Evolutionary conservation across 2,797 vertebrate species (phyloP), one percentile per base, ranked within the genome.

Genomic region (Enteromius trimaculatus): DNA sequence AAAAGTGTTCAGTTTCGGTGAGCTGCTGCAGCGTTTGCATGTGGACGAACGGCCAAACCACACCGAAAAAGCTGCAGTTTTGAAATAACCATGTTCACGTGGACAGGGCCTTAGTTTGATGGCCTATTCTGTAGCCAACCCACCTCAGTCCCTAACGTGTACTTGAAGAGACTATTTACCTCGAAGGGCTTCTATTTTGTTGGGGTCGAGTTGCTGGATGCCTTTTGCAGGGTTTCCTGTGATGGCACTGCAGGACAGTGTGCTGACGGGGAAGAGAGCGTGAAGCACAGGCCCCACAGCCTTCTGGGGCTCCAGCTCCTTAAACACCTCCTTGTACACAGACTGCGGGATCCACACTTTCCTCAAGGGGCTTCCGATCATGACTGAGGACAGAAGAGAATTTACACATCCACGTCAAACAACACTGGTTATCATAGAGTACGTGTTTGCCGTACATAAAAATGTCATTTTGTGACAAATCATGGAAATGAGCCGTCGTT

Each of bases 161-260:
- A 0, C 49, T 7, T 4, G 19, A 37, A 19, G 16, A 69, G 31
- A 31, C 10, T 4, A 7, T 65, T 81, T 71, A 88, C 87, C 87
- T 87, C 83, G 70, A 42, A 87, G 55, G 53, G 86, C 83, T 74
- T 87, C 86, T 31, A 85, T 81, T 71, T 83, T 85, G 70, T 87
- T 87, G 8, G 70, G 80, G 80, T 80, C 60, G 37, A 87, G 83
- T 42, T 85, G 80, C 44, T 77, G 55, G 80, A 82, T 55, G 55
- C 77, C 71, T 31, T 34, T 69, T 0, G n/a, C 34, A 6, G 76
- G 86, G 65, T 82, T 75, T 11, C 76, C 80, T 5, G 62, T 79
- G 72, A 85, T 21, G 1, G 81, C 77, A 31, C 83, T 84, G 74
- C 53, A 74, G 70, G 68, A 78, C 51, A 88, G 83, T 3, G 71